These are phyloP conservation scores for Sweltsa coloradensis DNA, from an alignment of 1,140 invertebrate species.

Conservation along the genomic window DNA sequence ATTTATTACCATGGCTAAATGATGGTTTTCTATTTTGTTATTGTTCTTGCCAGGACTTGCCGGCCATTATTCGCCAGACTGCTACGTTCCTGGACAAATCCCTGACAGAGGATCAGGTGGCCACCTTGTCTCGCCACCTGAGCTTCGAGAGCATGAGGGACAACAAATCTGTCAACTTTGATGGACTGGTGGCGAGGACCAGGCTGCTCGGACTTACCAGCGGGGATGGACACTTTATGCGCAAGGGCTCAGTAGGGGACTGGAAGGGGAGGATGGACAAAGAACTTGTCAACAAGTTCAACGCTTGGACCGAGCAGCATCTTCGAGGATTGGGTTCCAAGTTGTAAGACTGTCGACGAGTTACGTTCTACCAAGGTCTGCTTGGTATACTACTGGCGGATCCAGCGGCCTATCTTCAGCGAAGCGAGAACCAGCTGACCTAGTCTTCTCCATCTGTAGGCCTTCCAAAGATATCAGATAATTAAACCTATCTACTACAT, in stretches of 20 bases:
- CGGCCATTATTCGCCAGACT: slow-evolving; percentile 8
- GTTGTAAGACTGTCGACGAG: too few relatives aligned
- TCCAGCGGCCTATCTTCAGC: too few relatives aligned
- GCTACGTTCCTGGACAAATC: slow-evolving; percentile 11
- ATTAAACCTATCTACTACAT: too few relatives aligned
- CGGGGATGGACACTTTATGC: slow-evolving; percentile 11
- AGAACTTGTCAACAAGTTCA: too few relatives aligned
- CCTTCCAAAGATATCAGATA: too few relatives aligned
- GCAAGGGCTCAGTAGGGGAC: slow-evolving; percentile 25
- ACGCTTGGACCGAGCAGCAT: too few relatives aligned
- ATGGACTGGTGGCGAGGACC: not conserved
- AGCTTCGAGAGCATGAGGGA: slow-evolving; percentile 11
- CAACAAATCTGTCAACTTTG: slow-evolving; percentile 7
- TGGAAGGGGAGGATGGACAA: slow-evolving; percentile 31
- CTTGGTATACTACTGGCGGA: too few relatives aligned
- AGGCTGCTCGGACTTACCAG: not conserved
- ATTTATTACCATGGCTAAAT: too few relatives aligned
- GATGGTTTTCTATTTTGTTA: not conserved
- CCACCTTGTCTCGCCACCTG: slow-evolving; percentile 5
- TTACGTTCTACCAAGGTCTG: too few relatives aligned
- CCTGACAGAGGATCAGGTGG: slow-evolving; percentile 5
- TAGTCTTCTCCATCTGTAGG: too few relatives aligned
- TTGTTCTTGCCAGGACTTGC: slow-evolving; percentile 11
- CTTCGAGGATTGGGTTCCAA: too few relatives aligned
- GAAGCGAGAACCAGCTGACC: too few relatives aligned